These are phyloP conservation scores for Idris sp. DNA, from an alignment of 1,140 invertebrate genomes.

Conservation along the genomic window DNA sequence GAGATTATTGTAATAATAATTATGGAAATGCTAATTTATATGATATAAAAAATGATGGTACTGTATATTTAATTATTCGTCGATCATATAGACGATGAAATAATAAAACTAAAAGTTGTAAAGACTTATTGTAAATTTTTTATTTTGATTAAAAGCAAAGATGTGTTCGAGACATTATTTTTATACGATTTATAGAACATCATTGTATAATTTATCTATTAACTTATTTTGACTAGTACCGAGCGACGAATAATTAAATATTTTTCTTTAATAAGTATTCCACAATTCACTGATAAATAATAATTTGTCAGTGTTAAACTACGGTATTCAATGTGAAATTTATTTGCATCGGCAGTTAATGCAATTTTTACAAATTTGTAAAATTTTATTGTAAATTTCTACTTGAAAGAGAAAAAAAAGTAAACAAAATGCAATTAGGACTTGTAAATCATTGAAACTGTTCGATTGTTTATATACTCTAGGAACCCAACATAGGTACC, in stretches of 20 bases:
- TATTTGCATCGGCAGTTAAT: conserved; percentile 43
- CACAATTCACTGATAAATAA: not conserved
- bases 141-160: conserved; percentile 37
- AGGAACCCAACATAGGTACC: conserved; percentile 66
- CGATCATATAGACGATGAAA: too few relatives aligned
- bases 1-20: too few relatives aligned
- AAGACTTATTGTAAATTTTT: too few relatives aligned
- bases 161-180: conserved; percentile 38
- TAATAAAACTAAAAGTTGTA: too few relatives aligned
- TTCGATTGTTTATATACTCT: conserved; percentile 63
- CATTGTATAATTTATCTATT: conserved; percentile 13
- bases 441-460: conserved; percentile 61
- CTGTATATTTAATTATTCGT: conserved; percentile 52
- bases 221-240: not conserved
- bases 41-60: too few relatives aligned
- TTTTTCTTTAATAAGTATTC: not conserved
- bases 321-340: conserved; percentile 19
- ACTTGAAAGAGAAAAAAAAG: conserved; percentile 29
- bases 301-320: not conserved
- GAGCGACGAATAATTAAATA: conserved; percentile 53
- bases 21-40: too few relatives aligned
- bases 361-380: conserved; percentile 59
- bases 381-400: conserved; percentile 64
- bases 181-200: conserved; percentile 21
- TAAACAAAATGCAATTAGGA: conserved; percentile 40